These are phyloP conservation scores for Protomyctophum bolini DNA, from an alignment of 2,113 vertebrate species.

Conservation along the genomic window DNA sequence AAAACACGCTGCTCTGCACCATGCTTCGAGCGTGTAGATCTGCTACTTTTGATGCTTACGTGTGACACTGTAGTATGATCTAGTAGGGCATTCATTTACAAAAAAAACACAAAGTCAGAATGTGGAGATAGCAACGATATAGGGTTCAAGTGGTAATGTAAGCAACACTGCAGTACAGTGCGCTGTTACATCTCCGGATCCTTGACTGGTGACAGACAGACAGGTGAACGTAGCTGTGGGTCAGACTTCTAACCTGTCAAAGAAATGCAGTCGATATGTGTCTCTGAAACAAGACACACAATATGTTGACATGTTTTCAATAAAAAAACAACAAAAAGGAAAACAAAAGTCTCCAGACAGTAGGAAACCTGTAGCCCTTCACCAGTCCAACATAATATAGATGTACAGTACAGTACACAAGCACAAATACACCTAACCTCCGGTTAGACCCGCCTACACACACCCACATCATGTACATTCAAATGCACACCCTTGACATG, in stretches of 20 bases:
- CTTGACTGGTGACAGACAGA: neutral
- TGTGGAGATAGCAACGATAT: no score
- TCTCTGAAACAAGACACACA: constrained; percentile 9
- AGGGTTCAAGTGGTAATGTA: no score
- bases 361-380: constrained; percentile 6
- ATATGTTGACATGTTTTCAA: constrained; percentile 9
- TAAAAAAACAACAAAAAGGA: constrained; percentile 18
- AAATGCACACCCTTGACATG: constrained; percentile 5
- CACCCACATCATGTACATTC: neutral
- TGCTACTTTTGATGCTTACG: no score
- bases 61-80: no score
- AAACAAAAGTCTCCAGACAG: constrained; percentile 3
- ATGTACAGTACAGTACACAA: neutral
- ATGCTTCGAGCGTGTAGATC: no score
- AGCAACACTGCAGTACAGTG: no score
- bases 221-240: neutral
- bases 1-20: no score
- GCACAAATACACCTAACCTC: neutral
- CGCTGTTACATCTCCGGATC: neutral
- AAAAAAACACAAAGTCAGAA: no score
- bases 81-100: no score
- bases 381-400: neutral
- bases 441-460: neutral
- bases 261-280: neutral
- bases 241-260: neutral